A percentile compares a stretch with the other conserved stretches of the same genome.
phyloP scores from a whole-genome alignment of 2,888 invertebrate species.

The Xanthia icteritia region DNA sequence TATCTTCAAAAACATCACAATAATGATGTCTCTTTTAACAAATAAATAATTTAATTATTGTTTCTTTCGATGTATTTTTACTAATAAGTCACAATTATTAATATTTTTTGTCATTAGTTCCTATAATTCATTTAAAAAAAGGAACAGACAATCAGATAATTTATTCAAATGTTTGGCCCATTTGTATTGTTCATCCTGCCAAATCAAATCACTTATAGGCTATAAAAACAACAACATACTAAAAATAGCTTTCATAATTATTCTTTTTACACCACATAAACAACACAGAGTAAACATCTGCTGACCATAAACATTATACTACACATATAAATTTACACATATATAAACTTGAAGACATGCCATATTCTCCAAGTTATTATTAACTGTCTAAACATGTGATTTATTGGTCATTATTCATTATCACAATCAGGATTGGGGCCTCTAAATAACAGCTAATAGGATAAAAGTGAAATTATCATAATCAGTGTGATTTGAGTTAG shows the following conservation, averaged over 20 bases:
- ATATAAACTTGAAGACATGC: constrained; percentile 30
- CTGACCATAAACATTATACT: constrained; percentile 22
- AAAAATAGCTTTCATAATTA: constrained; percentile 14
- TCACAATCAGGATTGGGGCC: background rate
- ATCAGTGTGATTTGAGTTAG: background rate
- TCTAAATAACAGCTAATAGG: no score
- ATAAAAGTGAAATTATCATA: background rate
- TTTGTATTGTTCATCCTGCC: background rate
- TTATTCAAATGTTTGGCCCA: background rate
- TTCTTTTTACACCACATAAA: constrained; percentile 18
- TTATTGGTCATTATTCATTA: background rate
- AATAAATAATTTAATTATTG: background rate
- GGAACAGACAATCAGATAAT: background rate
- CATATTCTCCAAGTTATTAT: constrained; percentile 22
- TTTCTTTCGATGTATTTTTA: background rate
- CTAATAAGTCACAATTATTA: background rate
- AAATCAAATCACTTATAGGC: background rate
- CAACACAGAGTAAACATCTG: constrained; percentile 43
- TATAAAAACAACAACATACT: constrained; percentile 11
- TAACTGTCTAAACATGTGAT: constrained; percentile 4
- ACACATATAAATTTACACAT: background rate
- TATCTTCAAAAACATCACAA: background rate
- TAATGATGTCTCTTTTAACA: background rate
- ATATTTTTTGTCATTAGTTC: background rate
- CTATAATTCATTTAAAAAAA: background rate